A percentile compares a stretch with the other conserved stretches of the same genome.
Conservation (phyloP, 1,140 invertebrate genomes). For the Galleria mellonella region DNA sequence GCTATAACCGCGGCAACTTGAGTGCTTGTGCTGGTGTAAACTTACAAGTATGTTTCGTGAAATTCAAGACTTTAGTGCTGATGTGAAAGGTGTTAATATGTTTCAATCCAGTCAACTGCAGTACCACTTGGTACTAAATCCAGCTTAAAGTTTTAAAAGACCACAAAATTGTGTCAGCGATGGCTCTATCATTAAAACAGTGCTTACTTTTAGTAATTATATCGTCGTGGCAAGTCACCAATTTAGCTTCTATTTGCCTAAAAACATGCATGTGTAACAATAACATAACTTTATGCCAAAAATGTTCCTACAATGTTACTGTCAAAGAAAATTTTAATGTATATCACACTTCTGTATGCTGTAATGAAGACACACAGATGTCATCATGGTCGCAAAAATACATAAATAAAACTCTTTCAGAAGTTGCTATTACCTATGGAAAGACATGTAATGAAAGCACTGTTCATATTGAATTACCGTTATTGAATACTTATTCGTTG, state of each 20-base stretch:
- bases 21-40: conserved; percentile 45
- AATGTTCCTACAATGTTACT: conserved; percentile 49
- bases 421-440: conserved; percentile 33
- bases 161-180: conserved; percentile 25
- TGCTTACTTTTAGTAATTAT: conserved; percentile 51
- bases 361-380: conserved; percentile 26
- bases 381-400: conserved; percentile 23
- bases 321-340: conserved; percentile 41
- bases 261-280: conserved; percentile 35
- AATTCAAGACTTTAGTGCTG: conserved; percentile 22
- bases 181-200: conserved; percentile 48
- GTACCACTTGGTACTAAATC: conserved; percentile 48
- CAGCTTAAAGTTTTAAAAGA: conserved; percentile 37
- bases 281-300: conserved; percentile 31
- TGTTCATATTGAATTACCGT: conserved; percentile 36
- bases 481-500: conserved; percentile 48
- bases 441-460: conserved; percentile 44
- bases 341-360: conserved; percentile 34
- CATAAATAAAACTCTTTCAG: conserved; percentile 41
- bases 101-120: conserved; percentile 29
- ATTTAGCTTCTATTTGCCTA: conserved; percentile 37
- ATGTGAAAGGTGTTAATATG: conserved; percentile 29
- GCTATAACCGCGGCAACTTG: conserved; percentile 20
- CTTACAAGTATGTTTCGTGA: conserved; percentile 40
- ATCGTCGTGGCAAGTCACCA: conserved; percentile 38